Percentiles rank a stretch among this genome's conserved stretches.
Conservation (phyloP, 2,888 invertebrate species). For the Drosophila neonasuta region DNA sequence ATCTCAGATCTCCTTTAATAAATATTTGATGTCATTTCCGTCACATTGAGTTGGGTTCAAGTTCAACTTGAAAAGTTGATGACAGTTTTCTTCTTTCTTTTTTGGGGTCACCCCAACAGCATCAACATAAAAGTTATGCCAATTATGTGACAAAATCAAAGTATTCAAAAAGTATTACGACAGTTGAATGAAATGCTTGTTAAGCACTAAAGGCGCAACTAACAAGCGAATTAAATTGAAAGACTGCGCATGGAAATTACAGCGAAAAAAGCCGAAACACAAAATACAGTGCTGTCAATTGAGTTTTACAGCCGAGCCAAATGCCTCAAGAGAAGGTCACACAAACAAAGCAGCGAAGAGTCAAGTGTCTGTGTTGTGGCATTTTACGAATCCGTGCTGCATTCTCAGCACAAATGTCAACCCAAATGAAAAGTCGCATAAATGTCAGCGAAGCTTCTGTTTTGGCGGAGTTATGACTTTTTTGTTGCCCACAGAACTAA, state of each 20-base stretch:
- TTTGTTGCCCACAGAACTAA: background rate
- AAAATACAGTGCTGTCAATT: conserved; percentile 43
- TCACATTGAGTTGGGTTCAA: conserved; percentile 41
- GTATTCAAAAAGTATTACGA: conserved; percentile 1
- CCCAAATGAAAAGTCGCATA: conserved; percentile 51
- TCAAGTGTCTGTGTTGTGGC: conserved; percentile 24
- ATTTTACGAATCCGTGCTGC: conserved; percentile 29
- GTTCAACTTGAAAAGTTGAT: conserved; percentile 23
- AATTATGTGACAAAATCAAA: conserved; percentile 51
- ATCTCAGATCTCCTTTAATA: background rate
- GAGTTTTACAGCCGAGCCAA: conserved; percentile 44
- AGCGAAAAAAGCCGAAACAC: conserved; percentile 3
- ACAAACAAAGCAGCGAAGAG: background rate
- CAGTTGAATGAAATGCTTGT: conserved; percentile 15
- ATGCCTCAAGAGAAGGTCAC: conserved; percentile 45
- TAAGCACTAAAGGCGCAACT: conserved; percentile 6
- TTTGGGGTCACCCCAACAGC: conserved; percentile 3
- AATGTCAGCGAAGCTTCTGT: conserved; percentile 58
- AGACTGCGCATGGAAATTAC: conserved; percentile 33
- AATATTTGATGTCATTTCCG: conserved; percentile 43
- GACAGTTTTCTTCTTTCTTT: conserved; percentile 4
- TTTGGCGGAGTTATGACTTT: conserved; percentile 42
- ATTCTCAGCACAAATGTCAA: conserved; percentile 41
- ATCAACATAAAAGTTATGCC: conserved; percentile 40
- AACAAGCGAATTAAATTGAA: conserved; percentile 51